These are phyloP conservation scores for Papilio machaon DNA, from an alignment of 1,140 invertebrate species.

Conservation along the genomic window DNA sequence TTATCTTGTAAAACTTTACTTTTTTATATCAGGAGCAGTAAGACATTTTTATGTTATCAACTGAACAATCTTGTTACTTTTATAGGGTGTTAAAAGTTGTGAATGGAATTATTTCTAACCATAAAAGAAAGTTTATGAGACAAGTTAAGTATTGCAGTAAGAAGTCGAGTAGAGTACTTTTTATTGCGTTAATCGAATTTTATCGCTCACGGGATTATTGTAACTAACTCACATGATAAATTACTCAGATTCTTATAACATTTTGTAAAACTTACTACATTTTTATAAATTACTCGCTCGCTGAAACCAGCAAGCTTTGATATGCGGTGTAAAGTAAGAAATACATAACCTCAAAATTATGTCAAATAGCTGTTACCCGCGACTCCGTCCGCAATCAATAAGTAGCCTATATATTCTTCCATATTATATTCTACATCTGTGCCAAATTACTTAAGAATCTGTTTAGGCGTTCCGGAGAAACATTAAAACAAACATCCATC, in stretches of 20 bases:
- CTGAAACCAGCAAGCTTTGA: no score
- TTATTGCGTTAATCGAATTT: neutral
- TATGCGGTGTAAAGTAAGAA: no score
- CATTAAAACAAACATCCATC: no score
- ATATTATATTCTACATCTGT: no score
- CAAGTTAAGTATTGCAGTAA: neutral
- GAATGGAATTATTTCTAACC: conserved; percentile 26
- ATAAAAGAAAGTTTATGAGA: conserved; percentile 29
- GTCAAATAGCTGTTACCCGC: no score
- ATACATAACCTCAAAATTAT: no score
- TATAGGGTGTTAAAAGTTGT: conserved; percentile 35
- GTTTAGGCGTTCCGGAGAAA: no score
- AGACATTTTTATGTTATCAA: conserved; percentile 29
- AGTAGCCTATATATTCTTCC: no score
- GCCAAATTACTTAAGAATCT: no score
- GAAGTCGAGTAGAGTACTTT: conserved; percentile 10
- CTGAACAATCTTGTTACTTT: conserved; percentile 32
- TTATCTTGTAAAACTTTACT: conserved; percentile 30
- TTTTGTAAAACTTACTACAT: neutral
- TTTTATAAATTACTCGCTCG: neutral
- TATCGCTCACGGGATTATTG: neutral
- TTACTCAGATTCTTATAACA: neutral
- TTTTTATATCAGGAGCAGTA: conserved; percentile 20
- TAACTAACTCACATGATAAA: neutral
- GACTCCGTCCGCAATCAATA: no score